These are phyloP conservation scores for Eumerus sabulonum DNA, from an alignment of 2,888 invertebrate species.

Conservation along the genomic window DNA sequence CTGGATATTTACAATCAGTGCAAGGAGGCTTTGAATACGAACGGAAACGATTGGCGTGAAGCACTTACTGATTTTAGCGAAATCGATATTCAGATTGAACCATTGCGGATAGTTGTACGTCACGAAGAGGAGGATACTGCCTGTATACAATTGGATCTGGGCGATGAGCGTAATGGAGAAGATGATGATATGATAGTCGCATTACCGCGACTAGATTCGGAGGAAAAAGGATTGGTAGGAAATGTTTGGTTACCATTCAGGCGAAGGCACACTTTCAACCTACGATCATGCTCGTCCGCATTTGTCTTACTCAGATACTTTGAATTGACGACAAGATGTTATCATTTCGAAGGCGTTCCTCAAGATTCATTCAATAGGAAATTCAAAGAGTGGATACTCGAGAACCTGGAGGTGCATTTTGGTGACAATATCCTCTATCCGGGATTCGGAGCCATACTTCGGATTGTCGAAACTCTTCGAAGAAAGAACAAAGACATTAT, in stretches of 20 bases:
- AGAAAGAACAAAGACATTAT: conserved; percentile 15
- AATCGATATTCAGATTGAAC: conserved; percentile 71
- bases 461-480: conserved; percentile 73
- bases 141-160: conserved; percentile 73
- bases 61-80: conserved; percentile 71
- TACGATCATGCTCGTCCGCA: conserved; percentile 73
- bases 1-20: conserved; percentile 73
- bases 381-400: conserved; percentile 74
- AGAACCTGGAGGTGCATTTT: conserved; percentile 74
- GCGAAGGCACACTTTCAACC: conserved; percentile 74
- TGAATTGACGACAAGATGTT: conserved; percentile 74
- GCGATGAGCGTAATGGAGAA: conserved; percentile 69
- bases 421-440: conserved; percentile 77
- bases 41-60: conserved; percentile 77
- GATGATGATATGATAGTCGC: conserved; percentile 75
- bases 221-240: conserved; percentile 72
- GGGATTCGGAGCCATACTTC: conserved; percentile 75
- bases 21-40: conserved; percentile 75
- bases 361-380: conserved; percentile 73
- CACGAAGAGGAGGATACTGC: conserved; percentile 69
- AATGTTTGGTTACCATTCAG: conserved; percentile 77
- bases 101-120: conserved; percentile 66
- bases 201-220: conserved; percentile 74
- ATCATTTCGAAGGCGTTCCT: conserved; percentile 73
- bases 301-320: conserved; percentile 75